Conservation (phyloP, 2,797 vertebrate species). For the Oryzias sinensis region DNA sequence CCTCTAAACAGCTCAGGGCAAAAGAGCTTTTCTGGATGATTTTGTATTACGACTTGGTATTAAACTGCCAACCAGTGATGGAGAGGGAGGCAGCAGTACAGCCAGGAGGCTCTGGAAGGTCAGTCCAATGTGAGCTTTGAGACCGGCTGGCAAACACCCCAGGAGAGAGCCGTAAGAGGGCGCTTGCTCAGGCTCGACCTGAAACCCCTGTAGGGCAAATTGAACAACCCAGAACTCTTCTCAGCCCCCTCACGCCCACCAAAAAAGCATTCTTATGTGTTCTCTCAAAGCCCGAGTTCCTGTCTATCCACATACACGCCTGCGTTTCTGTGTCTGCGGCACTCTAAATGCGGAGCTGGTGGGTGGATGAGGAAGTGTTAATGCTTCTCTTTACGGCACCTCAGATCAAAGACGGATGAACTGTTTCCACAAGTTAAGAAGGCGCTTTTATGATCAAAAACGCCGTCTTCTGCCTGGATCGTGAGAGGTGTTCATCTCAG, state of each 20-base stretch:
- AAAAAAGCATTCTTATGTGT: conserved; percentile 43
- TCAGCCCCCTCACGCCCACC: conserved; percentile 38
- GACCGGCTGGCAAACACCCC: conserved; percentile 45
- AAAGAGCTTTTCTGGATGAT: conserved; percentile 39
- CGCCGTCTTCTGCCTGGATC: conserved; percentile 8
- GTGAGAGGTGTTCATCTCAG: conserved; percentile 9
- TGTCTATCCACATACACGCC: conserved; percentile 20
- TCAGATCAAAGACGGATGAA: conserved; percentile 25
- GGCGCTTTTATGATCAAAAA: conserved; percentile 11
- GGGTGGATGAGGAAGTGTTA: conserved; percentile 32
- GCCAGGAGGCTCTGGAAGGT: conserved; percentile 51
- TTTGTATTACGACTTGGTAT: conserved; percentile 56
- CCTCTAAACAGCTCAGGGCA: conserved; percentile 47
- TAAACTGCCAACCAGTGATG: conserved; percentile 55
- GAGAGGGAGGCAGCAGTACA: conserved; percentile 30
- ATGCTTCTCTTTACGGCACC: conserved; percentile 31
- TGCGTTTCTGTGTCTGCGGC: conserved; percentile 21
- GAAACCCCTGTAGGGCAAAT: conserved; percentile 28
- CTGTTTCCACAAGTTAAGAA: conserved; percentile 18
- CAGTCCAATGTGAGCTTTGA: conserved; percentile 57
- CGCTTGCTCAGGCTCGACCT: conserved; percentile 43
- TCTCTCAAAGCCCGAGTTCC: conserved; percentile 27
- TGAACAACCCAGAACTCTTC: conserved; percentile 30
- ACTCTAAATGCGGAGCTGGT: conserved; percentile 29
- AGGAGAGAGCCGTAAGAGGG: conserved; percentile 39